Evolutionary conservation across 2,113 vertebrate species (phyloP).

Genomic region (Neodon shergylaensis): DNA sequence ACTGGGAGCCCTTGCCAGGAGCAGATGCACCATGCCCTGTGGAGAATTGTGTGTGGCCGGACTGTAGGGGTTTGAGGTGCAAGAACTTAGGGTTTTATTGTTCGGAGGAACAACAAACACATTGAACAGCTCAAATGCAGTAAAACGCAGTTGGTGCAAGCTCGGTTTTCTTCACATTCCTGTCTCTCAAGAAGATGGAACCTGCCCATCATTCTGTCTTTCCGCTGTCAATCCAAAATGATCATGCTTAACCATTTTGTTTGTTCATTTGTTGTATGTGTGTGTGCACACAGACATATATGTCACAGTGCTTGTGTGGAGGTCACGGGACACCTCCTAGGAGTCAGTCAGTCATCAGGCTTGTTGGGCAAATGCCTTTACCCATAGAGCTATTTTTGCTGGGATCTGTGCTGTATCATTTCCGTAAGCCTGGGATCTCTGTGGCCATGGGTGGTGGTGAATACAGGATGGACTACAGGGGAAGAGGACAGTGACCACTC

Average conservation of each 20-base stretch:
- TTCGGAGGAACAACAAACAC: neutral
- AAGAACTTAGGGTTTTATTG: neutral
- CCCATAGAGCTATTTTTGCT: neutral
- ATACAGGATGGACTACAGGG: fast-evolving
- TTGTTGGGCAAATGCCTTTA: neutral
- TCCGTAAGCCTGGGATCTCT: neutral
- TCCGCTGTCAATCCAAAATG: neutral
- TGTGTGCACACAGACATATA: too few relatives aligned
- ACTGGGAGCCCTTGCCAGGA: neutral
- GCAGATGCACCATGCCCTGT: neutral
- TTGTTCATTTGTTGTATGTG: neutral
- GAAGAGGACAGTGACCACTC: neutral
- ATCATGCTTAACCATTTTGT: neutral
- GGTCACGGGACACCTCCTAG: neutral
- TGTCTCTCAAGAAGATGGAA: neutral
- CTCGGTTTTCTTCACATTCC: neutral
- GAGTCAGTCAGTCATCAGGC: neutral
- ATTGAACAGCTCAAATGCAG: neutral
- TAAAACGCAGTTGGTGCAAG: neutral
- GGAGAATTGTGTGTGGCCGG: neutral
- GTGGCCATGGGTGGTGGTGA: neutral
- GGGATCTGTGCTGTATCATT: neutral
- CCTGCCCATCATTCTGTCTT: neutral
- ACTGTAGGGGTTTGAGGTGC: neutral
- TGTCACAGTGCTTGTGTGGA: neutral